Base-by-base conservation (phyloP, 1,140 invertebrate species). In the Hyposmocoma kahamanoa region DNA sequence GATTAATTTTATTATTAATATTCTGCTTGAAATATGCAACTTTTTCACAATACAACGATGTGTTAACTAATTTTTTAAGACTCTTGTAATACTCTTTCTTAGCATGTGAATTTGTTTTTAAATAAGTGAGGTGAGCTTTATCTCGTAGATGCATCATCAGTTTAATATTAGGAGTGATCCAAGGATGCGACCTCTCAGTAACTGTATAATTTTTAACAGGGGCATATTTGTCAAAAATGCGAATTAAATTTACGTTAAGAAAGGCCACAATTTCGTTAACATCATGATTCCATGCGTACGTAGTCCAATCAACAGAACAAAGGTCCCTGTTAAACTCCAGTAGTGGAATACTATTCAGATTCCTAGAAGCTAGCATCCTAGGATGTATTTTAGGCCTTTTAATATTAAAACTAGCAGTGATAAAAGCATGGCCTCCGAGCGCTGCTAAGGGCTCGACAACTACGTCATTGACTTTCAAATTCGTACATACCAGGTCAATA, bases 1-100 rank as follows among this genome's bases (percentile, higher is more conserved):
- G 19, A 1, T 34, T 32, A n/a, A 45, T 21, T 6, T 45, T 45
- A n/a, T 32, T 45, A 21, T 45, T 45, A 11, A 45, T 22, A 8
- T 15, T 32, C 5, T 22, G 15, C 1, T 19, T 45, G n/a, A 34
- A 45, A 21, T 11, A 45, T 8, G 43, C 28, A 2, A 3, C 0
- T 20, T 45, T 45, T 34, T n/a, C n/a, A n/a, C n/a, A n/a, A n/a
- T n/a, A n/a, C n/a, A n/a, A n/a, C n/a, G n/a, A n/a, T n/a, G n/a
- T n/a, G n/a, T n/a, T n/a, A n/a, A n/a, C n/a, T n/a, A n/a, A n/a
- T n/a, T n/a, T n/a, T 28, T 28, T 28, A 6, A 28, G 24, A 28
- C 24, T 28, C 24, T 28, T 28, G 24, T 28, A 28, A 11, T 28
- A 28, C 11, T 28, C 24, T 28, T 28, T 28, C 11, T 28, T 28